Conservation (phyloP, 2,888 invertebrate genomes). For the Cordilura impudica region DNA sequence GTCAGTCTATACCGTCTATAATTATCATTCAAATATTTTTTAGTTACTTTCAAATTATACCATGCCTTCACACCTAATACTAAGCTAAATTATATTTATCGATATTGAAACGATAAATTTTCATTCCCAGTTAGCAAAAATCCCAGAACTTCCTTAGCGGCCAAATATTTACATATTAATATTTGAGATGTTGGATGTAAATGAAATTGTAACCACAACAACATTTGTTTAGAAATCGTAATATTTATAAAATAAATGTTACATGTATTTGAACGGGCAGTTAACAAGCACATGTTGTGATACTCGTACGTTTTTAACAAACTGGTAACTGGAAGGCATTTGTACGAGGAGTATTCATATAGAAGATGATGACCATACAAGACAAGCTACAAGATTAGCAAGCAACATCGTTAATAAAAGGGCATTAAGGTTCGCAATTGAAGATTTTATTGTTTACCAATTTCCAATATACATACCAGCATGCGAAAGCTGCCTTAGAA, state of each 20-base stretch:
- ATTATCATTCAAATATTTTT: no score
- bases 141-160: constrained; percentile 15
- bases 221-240: constrained; percentile 16
- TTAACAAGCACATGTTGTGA: constrained; percentile 16
- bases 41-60: no score
- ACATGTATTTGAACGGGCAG: constrained; percentile 9
- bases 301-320: neutral
- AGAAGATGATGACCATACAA: neutral
- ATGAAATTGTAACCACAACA: constrained; percentile 3
- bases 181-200: constrained; percentile 7
- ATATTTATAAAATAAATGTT: constrained; percentile 35
- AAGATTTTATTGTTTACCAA: constrained; percentile 48
- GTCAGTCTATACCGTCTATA: no score
- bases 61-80: neutral
- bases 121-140: neutral
- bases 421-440: constrained; percentile 58
- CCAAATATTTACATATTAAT: constrained; percentile 40
- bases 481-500: constrained; percentile 35
- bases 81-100: neutral
- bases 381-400: constrained; percentile 8
- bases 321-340: constrained; percentile 41
- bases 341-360: neutral
- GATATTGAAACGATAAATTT: constrained; percentile 25
- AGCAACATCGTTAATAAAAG: constrained; percentile 55
- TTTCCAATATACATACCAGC: constrained; percentile 8